phyloP scores from a whole-genome alignment of 2,888 invertebrate genomes.

The Caenorhabditis virilis region DNA sequence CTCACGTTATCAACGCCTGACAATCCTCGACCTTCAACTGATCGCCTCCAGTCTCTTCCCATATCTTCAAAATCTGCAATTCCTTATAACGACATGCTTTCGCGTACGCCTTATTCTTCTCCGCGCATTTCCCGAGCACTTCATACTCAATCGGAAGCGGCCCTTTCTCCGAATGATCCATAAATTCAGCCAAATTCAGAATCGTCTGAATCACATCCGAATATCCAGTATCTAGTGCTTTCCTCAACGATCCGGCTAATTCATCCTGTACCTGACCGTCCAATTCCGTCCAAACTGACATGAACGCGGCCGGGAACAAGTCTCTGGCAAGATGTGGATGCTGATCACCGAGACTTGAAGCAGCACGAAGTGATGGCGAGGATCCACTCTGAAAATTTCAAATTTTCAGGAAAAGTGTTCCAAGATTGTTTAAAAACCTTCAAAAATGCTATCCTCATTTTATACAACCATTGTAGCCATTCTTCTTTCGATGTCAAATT shows the following conservation, averaged over 20 bases:
- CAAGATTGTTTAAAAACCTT: constrained; percentile 75
- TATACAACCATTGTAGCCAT: constrained; percentile 94
- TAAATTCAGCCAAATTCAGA: constrained; percentile 95
- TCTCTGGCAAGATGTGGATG: constrained; percentile 93
- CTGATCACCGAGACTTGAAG: constrained; percentile 87
- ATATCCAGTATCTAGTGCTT: constrained; percentile 78
- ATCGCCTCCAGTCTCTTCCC: constrained; percentile 5
- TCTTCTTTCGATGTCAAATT: constrained; percentile 76
- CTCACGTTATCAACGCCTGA: constrained; percentile 44
- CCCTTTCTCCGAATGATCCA: constrained; percentile 97
- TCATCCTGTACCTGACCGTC: constrained; percentile 82
- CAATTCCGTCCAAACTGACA: constrained; percentile 97
- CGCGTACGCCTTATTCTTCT: constrained; percentile 86
- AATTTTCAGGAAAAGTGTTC: neutral
- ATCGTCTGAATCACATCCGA: constrained; percentile 64
- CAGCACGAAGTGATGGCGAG: constrained; percentile 89
- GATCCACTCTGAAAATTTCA: constrained; percentile 75
- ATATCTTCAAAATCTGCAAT: constrained; percentile 46
- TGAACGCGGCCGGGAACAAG: constrained; percentile 96
- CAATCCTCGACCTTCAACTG: constrained; percentile 33
- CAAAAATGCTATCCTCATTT: constrained; percentile 87
- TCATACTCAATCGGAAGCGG: constrained; percentile 87
- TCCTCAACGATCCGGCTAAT: constrained; percentile 79
- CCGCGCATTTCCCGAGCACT: constrained; percentile 87
- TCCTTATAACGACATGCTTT: constrained; percentile 82